A percentile compares a stretch with the other conserved stretches of the same genome.
These are phyloP conservation scores for Notolepis coatsorum DNA, from an alignment of 2,797 vertebrate species.

Conservation along the genomic window DNA sequence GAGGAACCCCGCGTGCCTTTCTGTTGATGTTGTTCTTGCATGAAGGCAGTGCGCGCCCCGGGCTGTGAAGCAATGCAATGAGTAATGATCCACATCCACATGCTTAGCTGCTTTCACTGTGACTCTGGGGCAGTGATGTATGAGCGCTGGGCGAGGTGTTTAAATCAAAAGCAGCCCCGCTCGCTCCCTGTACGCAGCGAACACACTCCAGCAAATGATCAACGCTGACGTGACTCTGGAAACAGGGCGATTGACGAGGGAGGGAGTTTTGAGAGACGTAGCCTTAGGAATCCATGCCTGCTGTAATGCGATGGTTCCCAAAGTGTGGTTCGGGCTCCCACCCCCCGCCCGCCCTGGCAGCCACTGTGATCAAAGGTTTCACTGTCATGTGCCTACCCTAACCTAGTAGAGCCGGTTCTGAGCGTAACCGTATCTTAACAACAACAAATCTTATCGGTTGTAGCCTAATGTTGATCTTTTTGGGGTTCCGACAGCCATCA, in stretches of 20 bases:
- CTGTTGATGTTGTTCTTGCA: conserved; percentile 29
- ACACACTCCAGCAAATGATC: conserved; percentile 10
- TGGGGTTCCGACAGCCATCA: too few relatives aligned
- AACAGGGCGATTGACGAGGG: not conserved
- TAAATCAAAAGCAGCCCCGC: conserved; percentile 20
- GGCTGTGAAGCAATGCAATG: conserved; percentile 19
- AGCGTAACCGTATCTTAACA: too few relatives aligned
- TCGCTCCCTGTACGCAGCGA: conserved; percentile 16
- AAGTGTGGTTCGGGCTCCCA: too few relatives aligned
- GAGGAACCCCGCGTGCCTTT: conserved; percentile 2
- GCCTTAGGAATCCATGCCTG: not conserved
- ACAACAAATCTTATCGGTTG: too few relatives aligned
- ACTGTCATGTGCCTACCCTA: too few relatives aligned
- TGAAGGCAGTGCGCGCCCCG: conserved; percentile 1
- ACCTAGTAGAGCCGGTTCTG: too few relatives aligned
- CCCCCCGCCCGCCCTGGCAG: too few relatives aligned
- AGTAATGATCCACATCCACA: not conserved
- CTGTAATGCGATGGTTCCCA: too few relatives aligned
- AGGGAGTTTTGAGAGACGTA: not conserved
- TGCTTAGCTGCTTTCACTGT: conserved; percentile 22
- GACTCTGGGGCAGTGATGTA: conserved; percentile 12
- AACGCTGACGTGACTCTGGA: not conserved
- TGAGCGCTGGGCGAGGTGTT: not conserved
- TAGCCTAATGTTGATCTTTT: too few relatives aligned
- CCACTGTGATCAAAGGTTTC: too few relatives aligned